Evolutionary conservation across 2,797 vertebrate species (phyloP).

Genomic region (Anabas testudineus): DNA sequence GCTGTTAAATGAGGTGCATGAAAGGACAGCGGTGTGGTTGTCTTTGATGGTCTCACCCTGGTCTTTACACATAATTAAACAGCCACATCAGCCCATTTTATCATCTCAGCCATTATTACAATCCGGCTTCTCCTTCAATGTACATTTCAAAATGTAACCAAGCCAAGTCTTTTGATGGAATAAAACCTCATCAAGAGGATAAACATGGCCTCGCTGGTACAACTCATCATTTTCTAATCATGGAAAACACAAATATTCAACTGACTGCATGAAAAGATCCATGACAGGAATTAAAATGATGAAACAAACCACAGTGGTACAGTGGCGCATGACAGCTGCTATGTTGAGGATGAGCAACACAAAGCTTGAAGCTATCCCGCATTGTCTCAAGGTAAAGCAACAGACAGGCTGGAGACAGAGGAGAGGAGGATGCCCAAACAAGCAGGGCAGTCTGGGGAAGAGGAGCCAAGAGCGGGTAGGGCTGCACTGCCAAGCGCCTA

Average conservation of each 20-base stretch:
- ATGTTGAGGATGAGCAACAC: conserved; percentile 44
- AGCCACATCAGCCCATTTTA: conserved; percentile 70
- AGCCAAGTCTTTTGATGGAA: conserved; percentile 63
- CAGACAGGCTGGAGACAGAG: conserved; percentile 56
- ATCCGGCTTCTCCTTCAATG: conserved; percentile 48
- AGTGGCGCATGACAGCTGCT: conserved; percentile 64
- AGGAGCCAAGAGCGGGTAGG: conserved; percentile 59
- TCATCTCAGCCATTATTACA: conserved; percentile 58
- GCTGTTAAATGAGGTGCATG: conserved; percentile 76
- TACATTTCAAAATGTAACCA: conserved; percentile 52
- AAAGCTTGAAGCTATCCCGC: conserved; percentile 56
- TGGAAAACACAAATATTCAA: conserved; percentile 67
- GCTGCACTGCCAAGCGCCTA: conserved; percentile 64
- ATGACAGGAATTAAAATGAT: conserved; percentile 62
- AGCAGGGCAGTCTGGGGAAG: conserved; percentile 61
- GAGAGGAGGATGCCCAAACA: conserved; percentile 60
- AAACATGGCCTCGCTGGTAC: conserved; percentile 54
- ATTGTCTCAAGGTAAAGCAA: conserved; percentile 69
- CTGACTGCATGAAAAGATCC: conserved; percentile 60
- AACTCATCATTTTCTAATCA: conserved; percentile 68
- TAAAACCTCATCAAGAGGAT: conserved; percentile 65
- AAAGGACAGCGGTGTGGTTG: conserved; percentile 70
- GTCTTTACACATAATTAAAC: conserved; percentile 80
- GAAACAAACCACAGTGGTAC: conserved; percentile 57
- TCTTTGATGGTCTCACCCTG: conserved; percentile 73